Evolutionary conservation across 2,797 vertebrate species (phyloP), one percentile per base, ranked within the genome.

Genomic region (Cuniculus paca): DNA sequence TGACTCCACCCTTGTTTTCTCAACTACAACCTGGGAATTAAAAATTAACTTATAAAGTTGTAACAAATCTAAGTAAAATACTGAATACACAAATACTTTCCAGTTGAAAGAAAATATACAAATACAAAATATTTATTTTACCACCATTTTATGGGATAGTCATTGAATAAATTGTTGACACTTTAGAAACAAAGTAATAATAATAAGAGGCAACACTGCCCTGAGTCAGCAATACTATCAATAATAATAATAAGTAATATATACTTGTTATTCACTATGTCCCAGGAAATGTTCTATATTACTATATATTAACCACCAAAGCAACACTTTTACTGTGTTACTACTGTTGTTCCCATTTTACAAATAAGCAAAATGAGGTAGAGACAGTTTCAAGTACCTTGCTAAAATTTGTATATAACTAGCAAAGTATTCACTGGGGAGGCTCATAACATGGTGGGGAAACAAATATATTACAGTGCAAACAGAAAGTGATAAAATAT

Each of bases 341-440:
- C 13, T 88, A 50, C 5, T 90, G 22, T 60, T 70, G 63, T 70
- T 87, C 31, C 1, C 50, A 82, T 68, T 78, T 88, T 90, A 95
- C n/a, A 88, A 65, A 60, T 77, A 89, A 91, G 58, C 45, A 88
- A 86, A 63, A 74, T 88, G 50, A 93, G 34, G 34, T n/a, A 48
- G 28, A 63, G 7, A 74, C 82, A 85, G 24, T 34, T 87, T 77
- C n/a, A 92, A 90, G 45, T 39, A 79, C 36, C 5, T 75, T 36
- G 17, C 74, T 74, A 19, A 42, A 61, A 89, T 70, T 60, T 81
- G n/a, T n/a, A 20, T 72, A 81, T 1, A 88, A 20, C 39, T 42
- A 58, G 17, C 72, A 95, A 80, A 70, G 36, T 93, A 68, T 68
- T 77, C 60, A 75, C 16, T 31, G 39, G 65, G 24, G 31, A 61